Percentiles rank a stretch among this genome's conserved stretches.
Conservation (phyloP, 30 jellyfish, hydroid and myxozoan species). For the Nemopilema nomurai region DNA sequence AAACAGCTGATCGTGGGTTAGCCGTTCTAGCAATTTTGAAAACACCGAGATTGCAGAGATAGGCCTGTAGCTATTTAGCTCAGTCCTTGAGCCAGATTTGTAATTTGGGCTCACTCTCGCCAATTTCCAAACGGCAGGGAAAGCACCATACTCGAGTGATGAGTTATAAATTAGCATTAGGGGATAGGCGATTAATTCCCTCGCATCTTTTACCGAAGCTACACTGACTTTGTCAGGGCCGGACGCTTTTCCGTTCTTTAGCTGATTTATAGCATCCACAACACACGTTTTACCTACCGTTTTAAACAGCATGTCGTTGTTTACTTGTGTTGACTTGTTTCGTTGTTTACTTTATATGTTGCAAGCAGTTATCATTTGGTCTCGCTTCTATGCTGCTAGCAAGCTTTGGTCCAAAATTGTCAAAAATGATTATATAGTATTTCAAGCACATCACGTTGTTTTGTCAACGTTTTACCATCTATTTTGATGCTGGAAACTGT, state of each 20-base stretch:
- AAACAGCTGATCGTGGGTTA: conserved; percentile 51
- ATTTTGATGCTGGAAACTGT: conserved; percentile 6
- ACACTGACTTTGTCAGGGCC: conserved; percentile 53
- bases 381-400: conserved; percentile 54
- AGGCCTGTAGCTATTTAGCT: conserved; percentile 48
- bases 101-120: conserved; percentile 55
- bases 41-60: conserved; percentile 45
- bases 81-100: conserved; percentile 44
- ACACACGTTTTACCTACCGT: conserved; percentile 27
- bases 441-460: conserved; percentile 30
- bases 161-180: conserved; percentile 34
- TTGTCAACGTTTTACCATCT: conserved; percentile 20
- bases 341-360: too few relatives aligned
- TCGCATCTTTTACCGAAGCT: conserved; percentile 50
- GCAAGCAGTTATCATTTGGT: conserved; percentile 52
- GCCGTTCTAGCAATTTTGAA: conserved; percentile 54
- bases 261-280: conserved; percentile 45
- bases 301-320: conserved; percentile 38
- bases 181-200: conserved; percentile 37
- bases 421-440: conserved; percentile 3
- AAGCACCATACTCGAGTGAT: conserved; percentile 49
- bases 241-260: conserved; percentile 41
- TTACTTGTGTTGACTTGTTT: conserved; percentile 35
- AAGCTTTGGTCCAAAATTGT: conserved; percentile 64
- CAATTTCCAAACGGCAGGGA: conserved; percentile 46